These are phyloP conservation scores for Bugulina stolonifera DNA, from an alignment of 2,888 invertebrate genomes.

Conservation along the genomic window DNA sequence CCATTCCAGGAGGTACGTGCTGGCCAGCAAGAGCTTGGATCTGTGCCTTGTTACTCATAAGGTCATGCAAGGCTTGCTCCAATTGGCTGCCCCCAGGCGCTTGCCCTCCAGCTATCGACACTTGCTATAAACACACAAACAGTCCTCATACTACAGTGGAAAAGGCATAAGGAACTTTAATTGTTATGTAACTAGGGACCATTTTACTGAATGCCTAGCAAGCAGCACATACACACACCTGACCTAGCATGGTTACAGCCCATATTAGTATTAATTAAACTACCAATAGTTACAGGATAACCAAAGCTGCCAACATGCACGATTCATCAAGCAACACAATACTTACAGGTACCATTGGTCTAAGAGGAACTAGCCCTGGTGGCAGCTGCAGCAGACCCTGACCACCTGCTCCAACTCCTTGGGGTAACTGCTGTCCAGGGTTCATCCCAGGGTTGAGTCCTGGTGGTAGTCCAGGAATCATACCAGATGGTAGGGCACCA, in stretches of 20 bases:
- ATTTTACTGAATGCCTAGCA: no score
- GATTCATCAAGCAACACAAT: neutral
- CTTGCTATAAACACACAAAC: neutral
- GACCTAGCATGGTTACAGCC: no score
- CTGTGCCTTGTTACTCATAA: conserved; percentile 14
- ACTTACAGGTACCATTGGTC: conserved; percentile 2
- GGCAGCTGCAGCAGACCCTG: conserved; percentile 9
- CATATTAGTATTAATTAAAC: no score
- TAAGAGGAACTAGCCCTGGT: neutral
- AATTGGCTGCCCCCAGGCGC: conserved; percentile 12
- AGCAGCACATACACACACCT: no score
- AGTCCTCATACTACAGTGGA: no score
- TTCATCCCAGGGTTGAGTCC: neutral
- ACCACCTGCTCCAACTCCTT: neutral
- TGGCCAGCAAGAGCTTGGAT: conserved; percentile 23
- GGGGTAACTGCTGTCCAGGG: neutral
- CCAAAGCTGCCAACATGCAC: no score
- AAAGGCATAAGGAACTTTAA: neutral
- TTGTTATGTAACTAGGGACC: neutral
- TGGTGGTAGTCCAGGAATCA: neutral
- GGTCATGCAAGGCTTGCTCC: conserved; percentile 18
- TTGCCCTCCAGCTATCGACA: neutral
- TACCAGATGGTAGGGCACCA: neutral
- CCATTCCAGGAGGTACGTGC: neutral
- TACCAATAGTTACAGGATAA: no score